phyloP scores from a whole-genome alignment of 1,140 invertebrate species.

The Calosoma granatense region DNA sequence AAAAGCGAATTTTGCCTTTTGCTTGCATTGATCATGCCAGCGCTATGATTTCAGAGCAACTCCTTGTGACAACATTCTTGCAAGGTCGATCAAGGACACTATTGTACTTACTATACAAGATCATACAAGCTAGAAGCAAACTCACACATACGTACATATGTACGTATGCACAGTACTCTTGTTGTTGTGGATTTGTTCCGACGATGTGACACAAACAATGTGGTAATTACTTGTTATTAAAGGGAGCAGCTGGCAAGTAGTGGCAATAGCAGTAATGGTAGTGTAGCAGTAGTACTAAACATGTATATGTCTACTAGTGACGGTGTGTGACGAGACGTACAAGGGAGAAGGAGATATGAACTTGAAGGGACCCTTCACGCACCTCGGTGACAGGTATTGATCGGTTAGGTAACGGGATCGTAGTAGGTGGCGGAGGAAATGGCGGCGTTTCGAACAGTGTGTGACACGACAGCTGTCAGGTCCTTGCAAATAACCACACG shows the following conservation, averaged over 20 bases:
- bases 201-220: neutral
- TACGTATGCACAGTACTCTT: neutral
- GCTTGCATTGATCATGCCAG: too few relatives aligned
- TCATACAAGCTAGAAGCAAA: too few relatives aligned
- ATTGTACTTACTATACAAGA: too few relatives aligned
- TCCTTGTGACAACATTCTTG: too few relatives aligned
- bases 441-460: slow-evolving; percentile 4
- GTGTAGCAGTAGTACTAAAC: too few relatives aligned
- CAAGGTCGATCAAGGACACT: too few relatives aligned
- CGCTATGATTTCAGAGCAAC: too few relatives aligned
- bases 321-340: neutral
- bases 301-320: too few relatives aligned
- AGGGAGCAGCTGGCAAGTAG: neutral
- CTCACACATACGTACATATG: too few relatives aligned
- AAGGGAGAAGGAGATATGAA: neutral
- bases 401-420: slow-evolving; percentile 1
- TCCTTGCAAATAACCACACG: slow-evolving; percentile 7
- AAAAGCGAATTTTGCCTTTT: neutral
- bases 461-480: slow-evolving; percentile 7
- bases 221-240: slow-evolving; percentile 3
- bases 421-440: neutral
- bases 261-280: too few relatives aligned
- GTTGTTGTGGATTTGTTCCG: neutral
- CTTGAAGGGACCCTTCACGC: neutral
- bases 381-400: neutral